These are phyloP conservation scores for Zonitis immaculata DNA, from an alignment of 2,888 invertebrate genomes.

Conservation along the genomic window DNA sequence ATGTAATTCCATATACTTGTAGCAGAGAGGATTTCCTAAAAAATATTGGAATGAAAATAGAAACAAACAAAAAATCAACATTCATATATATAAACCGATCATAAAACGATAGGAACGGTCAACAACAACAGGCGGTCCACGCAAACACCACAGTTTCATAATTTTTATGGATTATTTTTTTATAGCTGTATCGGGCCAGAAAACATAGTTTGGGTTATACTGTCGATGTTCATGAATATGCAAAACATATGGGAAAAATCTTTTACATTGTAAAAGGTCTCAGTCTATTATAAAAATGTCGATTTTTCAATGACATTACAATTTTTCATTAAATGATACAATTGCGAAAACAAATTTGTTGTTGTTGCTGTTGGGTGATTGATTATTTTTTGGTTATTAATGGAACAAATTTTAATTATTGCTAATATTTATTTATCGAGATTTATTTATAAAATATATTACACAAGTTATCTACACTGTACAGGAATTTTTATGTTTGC, in stretches of 20 bases:
- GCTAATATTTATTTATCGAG: constrained; percentile 46
- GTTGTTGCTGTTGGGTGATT: background rate
- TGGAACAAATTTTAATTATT: constrained; percentile 34
- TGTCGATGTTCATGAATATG: background rate
- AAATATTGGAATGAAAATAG: background rate
- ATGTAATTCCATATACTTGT: too few relatives aligned
- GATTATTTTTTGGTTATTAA: too few relatives aligned
- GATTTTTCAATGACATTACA: background rate
- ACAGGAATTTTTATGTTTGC: constrained; percentile 41
- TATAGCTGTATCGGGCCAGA: too few relatives aligned
- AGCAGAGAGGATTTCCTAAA: too few relatives aligned
- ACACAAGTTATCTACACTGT: constrained; percentile 53
- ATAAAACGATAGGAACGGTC: constrained; percentile 5
- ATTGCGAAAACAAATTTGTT: background rate
- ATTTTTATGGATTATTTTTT: constrained; percentile 12
- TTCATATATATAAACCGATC: constrained; percentile 1
- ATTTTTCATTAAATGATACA: background rate
- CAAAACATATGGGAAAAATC: background rate
- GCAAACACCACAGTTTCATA: too few relatives aligned
- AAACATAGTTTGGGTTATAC: too few relatives aligned
- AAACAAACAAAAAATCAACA: background rate
- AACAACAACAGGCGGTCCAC: constrained; percentile 7
- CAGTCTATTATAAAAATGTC: constrained; percentile 1
- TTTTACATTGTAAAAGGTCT: too few relatives aligned
- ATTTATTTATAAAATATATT: constrained; percentile 52